Evolutionary conservation across 2,113 vertebrate genomes (phyloP), one percentile per base, ranked within the genome.

Genomic region (Oryzias woworae): DNA sequence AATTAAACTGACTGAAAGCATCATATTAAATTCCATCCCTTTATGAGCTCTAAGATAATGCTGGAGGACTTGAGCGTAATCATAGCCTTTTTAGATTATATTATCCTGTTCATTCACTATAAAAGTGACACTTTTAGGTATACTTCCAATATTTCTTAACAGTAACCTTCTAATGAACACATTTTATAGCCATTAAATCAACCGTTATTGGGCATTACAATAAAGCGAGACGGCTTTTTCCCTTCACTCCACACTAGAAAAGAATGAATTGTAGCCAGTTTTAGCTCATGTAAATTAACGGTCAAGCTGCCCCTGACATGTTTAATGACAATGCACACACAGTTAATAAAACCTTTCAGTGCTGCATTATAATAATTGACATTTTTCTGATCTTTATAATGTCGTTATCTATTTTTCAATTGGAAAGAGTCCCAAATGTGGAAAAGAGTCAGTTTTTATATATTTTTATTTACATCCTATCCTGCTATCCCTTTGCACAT

Each of bases 1-100:
- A 98, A 99, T 98, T 99, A 98, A 98, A 96, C 94, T 95, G 95
- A 98, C 95, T 96, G 96, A 97, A 98, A 96, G 95, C 96, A 97
- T 98, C 96, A 95, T 96, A 97, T 97, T 98, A 98, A 97, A 97
- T 96, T 97, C 94, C 93, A 94, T 94, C 94, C 93, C 95, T 98
- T 99, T 97, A 98, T 91, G 96, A 97, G 95, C 96, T 95, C 94
- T 93, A 85, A 92, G 95, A 96, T 96, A 98, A 97, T 96, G 95
- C 96, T 96, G 94, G 94, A 94, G 96, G 96, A 98, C 95, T 94
- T 93, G 93, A 95, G 94, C 96, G 95, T 95, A 94, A 98, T 98
- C 95, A 94, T 94, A 93, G 90, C 94, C 94, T 96, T 97, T 95
- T 97, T 93, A 97, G 95, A 98, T 96, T 95, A 97, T 96, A 97